phyloP scores from a whole-genome alignment of 2,888 invertebrate genomes.

The Desoria tigrina region DNA sequence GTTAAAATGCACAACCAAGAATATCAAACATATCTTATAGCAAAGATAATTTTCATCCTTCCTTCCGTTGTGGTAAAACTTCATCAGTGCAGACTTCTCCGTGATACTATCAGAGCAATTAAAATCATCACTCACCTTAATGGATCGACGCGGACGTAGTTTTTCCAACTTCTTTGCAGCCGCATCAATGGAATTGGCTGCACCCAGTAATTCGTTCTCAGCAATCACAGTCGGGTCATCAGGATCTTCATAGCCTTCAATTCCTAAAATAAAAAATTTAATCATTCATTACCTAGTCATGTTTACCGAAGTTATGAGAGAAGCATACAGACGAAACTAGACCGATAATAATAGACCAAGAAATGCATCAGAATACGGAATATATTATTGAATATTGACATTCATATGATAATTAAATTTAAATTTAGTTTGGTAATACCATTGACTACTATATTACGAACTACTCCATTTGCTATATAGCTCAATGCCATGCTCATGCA shows the following conservation, averaged over 20 bases:
- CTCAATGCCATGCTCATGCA: too few species aligned
- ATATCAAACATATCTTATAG: slow-evolving; percentile 99
- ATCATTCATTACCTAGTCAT: background rate
- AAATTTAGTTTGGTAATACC: too few species aligned
- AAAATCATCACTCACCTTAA: slow-evolving; percentile 65
- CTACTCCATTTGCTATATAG: too few species aligned
- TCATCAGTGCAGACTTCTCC: background rate
- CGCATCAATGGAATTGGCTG: slow-evolving; percentile 86
- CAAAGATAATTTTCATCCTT: slow-evolving; percentile 46
- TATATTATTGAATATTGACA: too few species aligned
- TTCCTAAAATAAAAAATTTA: slow-evolving; percentile 7
- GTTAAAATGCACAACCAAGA: slow-evolving; percentile 90
- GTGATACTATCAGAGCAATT: background rate
- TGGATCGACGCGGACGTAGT: slow-evolving; percentile 79
- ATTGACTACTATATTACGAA: too few species aligned
- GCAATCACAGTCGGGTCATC: slow-evolving; percentile 97
- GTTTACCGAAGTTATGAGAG: background rate
- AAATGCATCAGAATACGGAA: too few species aligned
- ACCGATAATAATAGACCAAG: too few species aligned
- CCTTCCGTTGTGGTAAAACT: too few species aligned
- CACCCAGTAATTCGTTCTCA: slow-evolving; percentile 93
- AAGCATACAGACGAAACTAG: background rate
- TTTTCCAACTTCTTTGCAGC: slow-evolving; percentile 94
- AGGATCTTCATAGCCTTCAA: slow-evolving; percentile 88
- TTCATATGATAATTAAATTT: too few species aligned